Evolutionary conservation across 2,797 vertebrate species (phyloP).

Genomic region (Myoxocephalus aenaeus): DNA sequence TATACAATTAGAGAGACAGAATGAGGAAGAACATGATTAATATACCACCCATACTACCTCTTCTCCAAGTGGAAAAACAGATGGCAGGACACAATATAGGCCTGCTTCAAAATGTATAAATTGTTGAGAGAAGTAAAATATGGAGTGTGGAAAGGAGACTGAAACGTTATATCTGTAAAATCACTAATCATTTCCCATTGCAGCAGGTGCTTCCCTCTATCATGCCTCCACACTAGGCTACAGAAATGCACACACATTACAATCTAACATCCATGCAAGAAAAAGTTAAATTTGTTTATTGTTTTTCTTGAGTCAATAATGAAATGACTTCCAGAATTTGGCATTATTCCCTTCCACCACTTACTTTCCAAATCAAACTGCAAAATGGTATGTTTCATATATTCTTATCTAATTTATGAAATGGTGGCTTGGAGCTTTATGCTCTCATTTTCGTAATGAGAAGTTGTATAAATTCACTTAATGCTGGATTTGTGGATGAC

Average conservation of each 20-base stretch:
- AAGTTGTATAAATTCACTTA: constrained; percentile 14
- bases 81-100: not conserved
- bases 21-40: not conserved
- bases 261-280: not conserved
- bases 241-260: constrained; percentile 3
- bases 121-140: not conserved
- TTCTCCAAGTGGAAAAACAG: not conserved
- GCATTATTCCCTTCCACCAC: constrained; percentile 38
- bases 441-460: constrained; percentile 41
- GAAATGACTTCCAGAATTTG: constrained; percentile 50
- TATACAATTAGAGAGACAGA: not conserved
- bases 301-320: constrained; percentile 32
- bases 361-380: constrained; percentile 40
- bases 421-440: constrained; percentile 27
- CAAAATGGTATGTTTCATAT: constrained; percentile 19
- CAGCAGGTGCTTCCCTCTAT: not conserved
- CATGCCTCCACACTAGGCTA: not conserved
- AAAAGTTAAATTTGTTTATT: constrained; percentile 13
- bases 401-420: constrained; percentile 47
- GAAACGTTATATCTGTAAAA: not conserved
- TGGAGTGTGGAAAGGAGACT: too few species aligned
- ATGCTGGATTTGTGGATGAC: constrained; percentile 24
- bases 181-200: not conserved
- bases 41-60: not conserved
- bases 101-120: not conserved